Evolutionary conservation across 1,140 invertebrate genomes (phyloP), one percentile per base, ranked within the genome.

Genomic region (Hormaphis cornu): DNA sequence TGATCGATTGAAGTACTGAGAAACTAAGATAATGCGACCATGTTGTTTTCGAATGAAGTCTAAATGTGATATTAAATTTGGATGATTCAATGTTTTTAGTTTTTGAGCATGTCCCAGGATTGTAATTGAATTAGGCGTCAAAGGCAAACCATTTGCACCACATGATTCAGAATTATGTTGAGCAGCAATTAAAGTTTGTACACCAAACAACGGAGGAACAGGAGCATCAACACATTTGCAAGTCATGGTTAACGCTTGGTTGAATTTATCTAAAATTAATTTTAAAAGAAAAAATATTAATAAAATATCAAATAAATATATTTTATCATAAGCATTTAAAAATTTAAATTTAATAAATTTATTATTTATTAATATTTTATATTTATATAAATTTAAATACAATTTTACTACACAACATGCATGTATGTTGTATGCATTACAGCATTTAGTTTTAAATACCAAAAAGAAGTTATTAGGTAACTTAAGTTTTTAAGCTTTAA

Each of bases 111-210:
- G 83, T 18, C 95, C 95, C 63, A 94, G 82, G 75, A 98, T 95
- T 69, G 90, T 89, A 66, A 97, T 94, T 1, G 94, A 97, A 80
- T 97, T 97, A 20, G 94, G 94, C 3, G 95, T 98, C 12, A 97
- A 79, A 0, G 95, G 95, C 35, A 98, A 80, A 16, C 95, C 95
- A 82, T 98, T 97, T 69, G 89, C 92, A 9, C 94, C 95, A 80
- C 95, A 97, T 66, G 88, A 86, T 80, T 97, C 94, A 70, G 88
- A 87, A 42, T 91, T 88, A 79, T 96, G 91, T 76, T 86, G 86
- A 75, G 87, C 88, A 0, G 93, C 93, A 80, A 95, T 93, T 79
- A 93, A 95, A 52, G 92, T 95, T 73, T 88, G 86, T 24, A 89
- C 89, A 30, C 90, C 91, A 76, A 95, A 87, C 28, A 70, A 66